These are phyloP conservation scores for Dissostichus mawsoni DNA, from an alignment of 2,113 vertebrate genomes.

Conservation along the genomic window DNA sequence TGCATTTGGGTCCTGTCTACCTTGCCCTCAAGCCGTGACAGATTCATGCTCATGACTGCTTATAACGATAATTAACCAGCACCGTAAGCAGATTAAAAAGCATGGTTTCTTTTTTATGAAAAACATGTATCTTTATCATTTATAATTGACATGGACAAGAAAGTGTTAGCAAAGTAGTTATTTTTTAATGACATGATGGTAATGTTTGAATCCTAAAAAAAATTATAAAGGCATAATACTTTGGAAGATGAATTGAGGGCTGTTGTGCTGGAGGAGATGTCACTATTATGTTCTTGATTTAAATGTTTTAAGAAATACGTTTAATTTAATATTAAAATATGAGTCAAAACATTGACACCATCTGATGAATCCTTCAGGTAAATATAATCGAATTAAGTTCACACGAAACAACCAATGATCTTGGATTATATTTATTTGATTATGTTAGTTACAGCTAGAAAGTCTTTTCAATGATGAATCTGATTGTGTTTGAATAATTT, in stretches of 20 bases:
- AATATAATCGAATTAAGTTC: not conserved
- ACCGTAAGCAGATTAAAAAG: no score
- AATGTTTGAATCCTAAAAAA: not conserved
- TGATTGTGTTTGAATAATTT: not conserved
- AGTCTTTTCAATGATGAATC: not conserved
- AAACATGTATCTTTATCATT: no score
- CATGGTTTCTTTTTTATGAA: no score
- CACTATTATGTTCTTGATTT: not conserved
- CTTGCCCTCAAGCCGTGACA: no score
- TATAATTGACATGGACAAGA: no score
- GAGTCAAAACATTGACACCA: not conserved
- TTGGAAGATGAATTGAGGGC: not conserved
- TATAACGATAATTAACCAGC: no score
- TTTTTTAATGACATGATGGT: not conserved
- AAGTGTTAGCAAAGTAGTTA: no score
- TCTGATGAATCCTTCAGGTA: no score
- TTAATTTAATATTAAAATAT: not conserved
- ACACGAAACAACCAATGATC: not conserved
- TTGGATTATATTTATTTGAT: constrained; percentile 5
- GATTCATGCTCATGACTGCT: no score
- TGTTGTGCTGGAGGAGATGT: not conserved
- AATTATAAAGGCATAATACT: not conserved
- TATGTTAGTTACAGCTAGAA: not conserved
- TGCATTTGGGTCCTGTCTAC: no score
- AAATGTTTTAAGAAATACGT: not conserved